Conservation (phyloP, 2,797 vertebrate genomes). For the Periophthalmus magnuspinnatus region DNA sequence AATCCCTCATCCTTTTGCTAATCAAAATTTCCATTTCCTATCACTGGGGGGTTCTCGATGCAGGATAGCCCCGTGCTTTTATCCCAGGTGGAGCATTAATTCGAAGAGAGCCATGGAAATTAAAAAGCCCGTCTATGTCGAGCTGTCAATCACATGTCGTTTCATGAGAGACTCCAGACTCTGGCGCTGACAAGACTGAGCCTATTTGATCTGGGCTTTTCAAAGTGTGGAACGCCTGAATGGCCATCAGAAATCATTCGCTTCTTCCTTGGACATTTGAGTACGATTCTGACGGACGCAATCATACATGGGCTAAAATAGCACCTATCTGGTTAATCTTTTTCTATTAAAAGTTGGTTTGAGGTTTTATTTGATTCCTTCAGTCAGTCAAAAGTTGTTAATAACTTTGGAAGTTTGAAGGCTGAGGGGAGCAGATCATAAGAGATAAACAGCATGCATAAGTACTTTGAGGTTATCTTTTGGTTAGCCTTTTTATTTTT, state of each 20-base stretch:
- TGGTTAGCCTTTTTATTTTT: background rate
- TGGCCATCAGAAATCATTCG: constrained; percentile 83
- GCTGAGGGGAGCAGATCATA: background rate
- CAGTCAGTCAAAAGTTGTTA: constrained; percentile 51
- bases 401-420: constrained; percentile 34
- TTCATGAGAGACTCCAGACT: constrained; percentile 56
- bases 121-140: constrained; percentile 80
- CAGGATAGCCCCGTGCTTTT: constrained; percentile 78
- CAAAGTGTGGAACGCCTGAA: constrained; percentile 65
- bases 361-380: constrained; percentile 57
- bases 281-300: constrained; percentile 71
- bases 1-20: constrained; percentile 70
- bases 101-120: constrained; percentile 84
- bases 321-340: constrained; percentile 69
- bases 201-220: constrained; percentile 84
- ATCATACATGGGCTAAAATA: constrained; percentile 74
- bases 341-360: constrained; percentile 54
- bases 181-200: constrained; percentile 72
- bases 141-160: constrained; percentile 86
- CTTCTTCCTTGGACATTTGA: constrained; percentile 72
- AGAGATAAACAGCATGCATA: background rate
- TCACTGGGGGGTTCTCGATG: constrained; percentile 68
- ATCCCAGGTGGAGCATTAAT: constrained; percentile 88
- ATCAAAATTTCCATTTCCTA: constrained; percentile 75
- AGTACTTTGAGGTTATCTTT: background rate